Base-by-base conservation (phyloP, 2,797 vertebrate genomes). In the Danio tinwini region DNA sequence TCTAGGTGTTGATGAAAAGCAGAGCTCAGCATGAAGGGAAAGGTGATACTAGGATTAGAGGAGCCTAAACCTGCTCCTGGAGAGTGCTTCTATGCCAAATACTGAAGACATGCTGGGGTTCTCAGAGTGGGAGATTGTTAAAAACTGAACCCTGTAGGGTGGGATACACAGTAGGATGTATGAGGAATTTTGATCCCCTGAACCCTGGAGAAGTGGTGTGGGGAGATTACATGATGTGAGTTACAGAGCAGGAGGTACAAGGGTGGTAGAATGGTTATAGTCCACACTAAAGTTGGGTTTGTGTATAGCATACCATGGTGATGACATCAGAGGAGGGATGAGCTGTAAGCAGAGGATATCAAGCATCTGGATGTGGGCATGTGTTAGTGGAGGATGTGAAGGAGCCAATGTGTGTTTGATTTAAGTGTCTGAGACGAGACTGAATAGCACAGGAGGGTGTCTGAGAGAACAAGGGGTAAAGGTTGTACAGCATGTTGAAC, bases 1-100 rank as follows among this genome's bases (percentile, higher is more conserved):
- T 75, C 44, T 83, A 14, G 40, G 53, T 29, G 49, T 59, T 82
- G 80, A 84, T 71, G 55, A 82, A 68, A 80, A 76, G 17, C 82
- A 81, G 77, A 82, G 55, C 78, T 70, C 74, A 21, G 50, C 56
- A 56, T n/a, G 47, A 52, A 37, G 39, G 19, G 67, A 85, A 82
- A 83, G 52, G 44, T 56, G 62, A 83, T 75, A 73, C 70, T 39
- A 12, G 67, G 64, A 68, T 75, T 81, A 81, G 21, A 74, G 40
- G 61, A 61, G 77, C 16, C 59, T 21, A 79, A 49, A 6, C 29
- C 70, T 74, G 53, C 64, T 68, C 69, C 53, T 3, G 39, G 19
- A 62, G 53, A 50, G 58, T 29, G 56, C 65, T 62, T 56, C 55
- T 47, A 53, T 56, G 56, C 49, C 70, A 69, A 69, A 75, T 53